These are phyloP conservation scores for Cinclus cinclus DNA, from an alignment of 2,113 vertebrate species.

Conservation along the genomic window DNA sequence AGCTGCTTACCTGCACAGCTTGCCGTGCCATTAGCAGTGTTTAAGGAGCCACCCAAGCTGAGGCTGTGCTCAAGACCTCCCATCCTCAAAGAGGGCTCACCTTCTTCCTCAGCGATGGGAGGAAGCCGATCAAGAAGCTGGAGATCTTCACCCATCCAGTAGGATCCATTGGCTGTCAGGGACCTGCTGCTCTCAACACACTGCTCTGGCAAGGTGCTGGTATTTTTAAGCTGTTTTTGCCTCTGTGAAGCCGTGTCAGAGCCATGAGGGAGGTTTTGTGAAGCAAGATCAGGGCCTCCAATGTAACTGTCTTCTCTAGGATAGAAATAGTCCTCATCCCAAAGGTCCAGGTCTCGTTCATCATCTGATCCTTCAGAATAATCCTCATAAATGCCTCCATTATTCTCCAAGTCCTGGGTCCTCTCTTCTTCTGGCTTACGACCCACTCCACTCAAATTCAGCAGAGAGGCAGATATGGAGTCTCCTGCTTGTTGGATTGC, in stretches of 20 bases:
- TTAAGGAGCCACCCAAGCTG: conserved; percentile 49
- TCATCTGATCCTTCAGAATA: conserved; percentile 57
- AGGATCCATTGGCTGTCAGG: neutral
- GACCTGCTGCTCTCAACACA: neutral
- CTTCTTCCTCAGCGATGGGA: conserved; percentile 77
- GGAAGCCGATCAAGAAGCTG: conserved; percentile 55
- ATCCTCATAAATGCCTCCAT: conserved; percentile 29
- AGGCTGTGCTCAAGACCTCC: neutral
- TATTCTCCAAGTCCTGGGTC: conserved; percentile 56
- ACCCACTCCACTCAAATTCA: conserved; percentile 64
- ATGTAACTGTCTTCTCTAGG: conserved; percentile 28
- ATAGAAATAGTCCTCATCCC: conserved; percentile 39
- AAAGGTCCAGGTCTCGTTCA: conserved; percentile 36
- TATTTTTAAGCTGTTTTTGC: neutral
- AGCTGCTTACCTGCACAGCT: conserved; percentile 68
- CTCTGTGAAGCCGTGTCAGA: neutral
- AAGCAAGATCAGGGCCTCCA: neutral
- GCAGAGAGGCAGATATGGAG: conserved; percentile 69
- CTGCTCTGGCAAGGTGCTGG: neutral
- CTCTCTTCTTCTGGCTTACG: conserved; percentile 43
- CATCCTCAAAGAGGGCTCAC: conserved; percentile 51
- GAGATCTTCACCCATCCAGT: conserved; percentile 32
- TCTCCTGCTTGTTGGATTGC: conserved; percentile 77
- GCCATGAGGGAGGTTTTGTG: neutral
- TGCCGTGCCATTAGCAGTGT: conserved; percentile 50